Evolutionary conservation across 2,797 vertebrate species (phyloP), one percentile per base, ranked within the genome.

Genomic region (Malurus leucopterus): DNA sequence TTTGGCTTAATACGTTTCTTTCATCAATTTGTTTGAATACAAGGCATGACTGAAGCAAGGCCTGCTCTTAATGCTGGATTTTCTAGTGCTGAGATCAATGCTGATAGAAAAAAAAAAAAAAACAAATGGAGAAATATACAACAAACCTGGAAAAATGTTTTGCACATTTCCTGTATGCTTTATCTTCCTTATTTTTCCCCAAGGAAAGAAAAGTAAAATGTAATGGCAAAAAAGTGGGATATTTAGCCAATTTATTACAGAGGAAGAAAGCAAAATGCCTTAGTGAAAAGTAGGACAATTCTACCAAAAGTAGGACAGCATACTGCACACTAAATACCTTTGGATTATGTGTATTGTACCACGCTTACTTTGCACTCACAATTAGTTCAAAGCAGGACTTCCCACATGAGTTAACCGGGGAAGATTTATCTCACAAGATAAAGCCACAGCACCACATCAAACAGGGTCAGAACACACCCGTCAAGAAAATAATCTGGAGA

Each of bases 251-350:
- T 70, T 67, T 70, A 22, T 86, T 46, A 29, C 24, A 58, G 22
- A 70, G 20, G 26, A 88, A 77, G 40, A 88, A 86, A 90, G 46
- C 61, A 92, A 89, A 91, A 92, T 44, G 21, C 27, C 41, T 82
- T 38, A 9, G 29, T 79, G 74, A 58, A 84, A 94, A 90, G 64
- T 77, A 95, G 91, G 88, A 54, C 90, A 68, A 51, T 74, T 78
- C 23, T n/a, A 73, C 15, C 44, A 55, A 27, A 93, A 90, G 78
- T 92, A 94, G 91, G 90, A 76, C 90, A 93, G 47, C 27, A 84
- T 67, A 47, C 26, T 64, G 83, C 36, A 64, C 19, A 6, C 68
- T 88, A 59, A 93, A 34, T 78, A 84, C 86, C 71, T 91, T 82
- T 88, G 84, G 81, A 89, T 91, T 86, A 47, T 54, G n/a, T 6